A percentile compares a stretch with the other conserved stretches of the same genome.
Conservation (phyloP, 2,113 vertebrate genomes). For the Perccottus glenii region DNA sequence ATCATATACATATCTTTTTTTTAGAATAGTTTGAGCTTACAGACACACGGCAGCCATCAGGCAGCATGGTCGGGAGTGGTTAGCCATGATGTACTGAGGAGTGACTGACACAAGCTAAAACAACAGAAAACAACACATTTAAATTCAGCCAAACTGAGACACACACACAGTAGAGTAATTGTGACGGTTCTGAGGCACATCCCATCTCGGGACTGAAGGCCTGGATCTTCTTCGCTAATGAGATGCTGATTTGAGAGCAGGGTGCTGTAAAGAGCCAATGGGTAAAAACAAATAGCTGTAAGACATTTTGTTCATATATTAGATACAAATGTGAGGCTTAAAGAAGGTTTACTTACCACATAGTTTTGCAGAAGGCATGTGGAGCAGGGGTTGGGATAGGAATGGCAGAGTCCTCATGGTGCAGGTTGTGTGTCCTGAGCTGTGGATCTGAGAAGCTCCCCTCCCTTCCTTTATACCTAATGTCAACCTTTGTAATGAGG, state of each 20-base stretch:
- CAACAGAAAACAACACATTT: slow-evolving; percentile 3
- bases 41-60: neutral
- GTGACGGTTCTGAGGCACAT: slow-evolving; percentile 23
- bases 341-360: slow-evolving; percentile 41
- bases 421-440: neutral
- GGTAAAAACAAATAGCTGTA: neutral
- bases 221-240: slow-evolving; percentile 38
- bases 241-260: slow-evolving; percentile 24
- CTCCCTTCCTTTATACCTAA: neutral
- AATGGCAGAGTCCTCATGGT: slow-evolving; percentile 39
- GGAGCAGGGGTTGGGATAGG: neutral
- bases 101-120: slow-evolving; percentile 9
- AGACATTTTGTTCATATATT: neutral
- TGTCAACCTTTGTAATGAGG: neutral
- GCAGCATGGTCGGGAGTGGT: neutral
- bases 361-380: slow-evolving; percentile 46
- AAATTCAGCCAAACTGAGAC: neutral
- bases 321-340: slow-evolving; percentile 8
- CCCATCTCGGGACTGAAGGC: slow-evolving; percentile 21
- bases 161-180: neutral
- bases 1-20: neutral
- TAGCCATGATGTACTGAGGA: slow-evolving; percentile 4
- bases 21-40: neutral
- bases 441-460: neutral
- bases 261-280: neutral